Percentiles rank a stretch among this genome's conserved stretches.
Conservation (phyloP, 1,140 invertebrate genomes). For the Sminthurinus signatus region DNA sequence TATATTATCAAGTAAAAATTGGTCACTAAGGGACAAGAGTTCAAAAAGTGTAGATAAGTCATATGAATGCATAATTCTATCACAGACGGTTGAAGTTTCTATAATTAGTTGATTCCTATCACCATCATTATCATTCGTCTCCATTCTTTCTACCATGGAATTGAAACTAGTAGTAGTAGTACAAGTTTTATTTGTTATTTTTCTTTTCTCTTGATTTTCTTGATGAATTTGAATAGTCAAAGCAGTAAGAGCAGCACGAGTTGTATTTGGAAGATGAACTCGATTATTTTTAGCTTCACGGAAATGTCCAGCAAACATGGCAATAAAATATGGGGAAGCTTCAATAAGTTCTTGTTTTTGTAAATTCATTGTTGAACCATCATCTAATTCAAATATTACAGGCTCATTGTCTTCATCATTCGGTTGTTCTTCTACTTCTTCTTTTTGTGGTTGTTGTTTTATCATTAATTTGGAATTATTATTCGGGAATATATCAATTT, state of each 20-base stretch:
- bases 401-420: no score
- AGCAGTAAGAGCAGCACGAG: background rate
- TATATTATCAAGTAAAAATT: constrained; percentile 8
- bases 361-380: background rate
- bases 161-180: no score
- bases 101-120: no score
- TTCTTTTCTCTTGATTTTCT: background rate
- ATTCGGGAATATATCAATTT: no score
- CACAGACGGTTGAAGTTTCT: no score
- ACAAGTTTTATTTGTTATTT: no score
- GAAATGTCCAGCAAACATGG: constrained; percentile 7
- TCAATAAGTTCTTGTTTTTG: background rate
- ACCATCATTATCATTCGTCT: no score
- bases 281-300: background rate
- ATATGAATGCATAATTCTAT: no score
- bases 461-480: no score
- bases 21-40: constrained; percentile 1
- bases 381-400: background rate
- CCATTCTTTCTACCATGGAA: no score
- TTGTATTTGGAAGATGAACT: background rate
- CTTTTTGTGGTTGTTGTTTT: no score
- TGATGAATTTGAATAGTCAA: background rate
- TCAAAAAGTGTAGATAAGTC: background rate
- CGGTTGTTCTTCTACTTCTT: no score
- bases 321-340: background rate